Conservation (phyloP, 2,888 invertebrate species). For the Acheta domesticus region DNA sequence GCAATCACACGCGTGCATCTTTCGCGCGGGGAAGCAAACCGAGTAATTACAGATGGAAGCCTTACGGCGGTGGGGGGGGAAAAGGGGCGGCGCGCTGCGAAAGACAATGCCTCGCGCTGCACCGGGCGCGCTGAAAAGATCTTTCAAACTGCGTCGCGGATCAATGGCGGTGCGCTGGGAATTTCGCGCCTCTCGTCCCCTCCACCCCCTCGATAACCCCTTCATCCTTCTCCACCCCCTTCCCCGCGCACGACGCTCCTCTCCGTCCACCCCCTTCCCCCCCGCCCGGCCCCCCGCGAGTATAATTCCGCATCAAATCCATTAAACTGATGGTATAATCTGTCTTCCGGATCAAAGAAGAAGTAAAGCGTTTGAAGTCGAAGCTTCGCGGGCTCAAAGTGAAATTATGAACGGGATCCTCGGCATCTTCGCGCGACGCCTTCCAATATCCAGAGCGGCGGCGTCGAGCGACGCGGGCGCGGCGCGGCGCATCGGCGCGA, state of each 20-base stretch:
- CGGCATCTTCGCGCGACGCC: not conserved
- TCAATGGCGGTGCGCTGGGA: not conserved
- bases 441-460: no score
- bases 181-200: not conserved
- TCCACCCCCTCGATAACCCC: slow-evolving; percentile 7
- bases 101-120: not conserved
- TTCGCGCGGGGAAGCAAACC: no score
- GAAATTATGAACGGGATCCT: not conserved
- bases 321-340: slow-evolving; percentile 9
- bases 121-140: not conserved
- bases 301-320: not conserved
- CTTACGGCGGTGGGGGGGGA: no score
- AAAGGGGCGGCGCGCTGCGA: not conserved
- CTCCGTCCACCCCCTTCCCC: no score
- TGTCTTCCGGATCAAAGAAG: not conserved
- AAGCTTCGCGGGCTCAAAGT: not conserved
- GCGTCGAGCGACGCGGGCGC: no score
- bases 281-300: no score
- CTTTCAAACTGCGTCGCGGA: not conserved
- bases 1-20: no score
- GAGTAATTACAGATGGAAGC: no score
- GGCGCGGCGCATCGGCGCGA: no score
- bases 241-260: not conserved
- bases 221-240: not conserved
- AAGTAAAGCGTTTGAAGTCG: not conserved